These are phyloP conservation scores for Cephus sareptanus DNA, from an alignment of 2,888 invertebrate species.

Conservation along the genomic window DNA sequence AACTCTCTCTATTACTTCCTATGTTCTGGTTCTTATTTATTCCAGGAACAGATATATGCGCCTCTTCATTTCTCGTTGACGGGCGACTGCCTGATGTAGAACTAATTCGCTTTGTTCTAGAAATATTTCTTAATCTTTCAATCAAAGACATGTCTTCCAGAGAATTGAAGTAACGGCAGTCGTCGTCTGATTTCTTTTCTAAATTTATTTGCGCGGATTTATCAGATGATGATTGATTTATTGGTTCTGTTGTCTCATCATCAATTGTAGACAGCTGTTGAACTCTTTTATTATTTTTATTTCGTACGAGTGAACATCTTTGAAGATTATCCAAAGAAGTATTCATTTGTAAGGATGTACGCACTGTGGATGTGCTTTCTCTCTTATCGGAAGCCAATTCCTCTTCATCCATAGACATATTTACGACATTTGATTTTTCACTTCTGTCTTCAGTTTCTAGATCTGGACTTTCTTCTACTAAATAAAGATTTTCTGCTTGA, in stretches of 20 bases:
- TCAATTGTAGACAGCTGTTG: neutral
- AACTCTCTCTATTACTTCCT: slow-evolving; percentile 1
- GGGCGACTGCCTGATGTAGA: neutral
- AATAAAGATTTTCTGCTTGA: slow-evolving; percentile 17
- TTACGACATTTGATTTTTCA: slow-evolving; percentile 5
- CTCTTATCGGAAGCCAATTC: neutral
- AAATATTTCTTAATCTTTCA: slow-evolving; percentile 36
- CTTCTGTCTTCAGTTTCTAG: neutral
- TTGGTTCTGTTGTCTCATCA: neutral
- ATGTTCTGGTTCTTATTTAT: neutral
- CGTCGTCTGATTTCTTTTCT: slow-evolving; percentile 4
- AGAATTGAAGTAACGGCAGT: slow-evolving; percentile 8
- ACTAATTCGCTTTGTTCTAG: slow-evolving; percentile 5
- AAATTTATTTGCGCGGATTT: neutral
- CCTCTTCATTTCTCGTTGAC: neutral
- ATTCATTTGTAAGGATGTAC: slow-evolving; percentile 29
- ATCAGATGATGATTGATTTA: neutral
- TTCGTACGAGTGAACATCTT: neutral
- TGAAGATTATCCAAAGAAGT: slow-evolving; percentile 22
- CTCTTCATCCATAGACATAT: slow-evolving; percentile 6
- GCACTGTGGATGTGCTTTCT: neutral
- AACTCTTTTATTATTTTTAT: neutral
- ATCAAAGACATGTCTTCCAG: slow-evolving; percentile 37
- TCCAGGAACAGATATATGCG: neutral
- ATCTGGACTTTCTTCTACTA: slow-evolving; percentile 18